Evolutionary conservation across 2,113 vertebrate genomes (phyloP).

Genomic region (Eira barbara): DNA sequence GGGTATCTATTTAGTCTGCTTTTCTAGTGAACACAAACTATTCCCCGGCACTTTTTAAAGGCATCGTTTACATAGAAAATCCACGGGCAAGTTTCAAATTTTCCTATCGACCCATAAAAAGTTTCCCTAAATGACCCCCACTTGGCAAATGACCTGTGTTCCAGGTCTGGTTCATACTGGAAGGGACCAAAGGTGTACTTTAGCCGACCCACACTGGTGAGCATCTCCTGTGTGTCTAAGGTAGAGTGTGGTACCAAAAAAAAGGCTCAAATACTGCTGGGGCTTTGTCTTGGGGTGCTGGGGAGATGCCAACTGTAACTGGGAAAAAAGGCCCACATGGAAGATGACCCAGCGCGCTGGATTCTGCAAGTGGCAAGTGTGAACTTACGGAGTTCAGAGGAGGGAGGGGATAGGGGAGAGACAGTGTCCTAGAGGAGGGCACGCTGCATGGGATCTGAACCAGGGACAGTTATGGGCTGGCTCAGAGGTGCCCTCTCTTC

Average conservation of each 20-base stretch:
- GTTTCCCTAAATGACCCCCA: not conserved
- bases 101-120: not conserved
- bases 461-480: not conserved
- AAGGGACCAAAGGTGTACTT: not conserved
- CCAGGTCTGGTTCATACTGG: not conserved
- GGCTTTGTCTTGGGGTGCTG: not conserved
- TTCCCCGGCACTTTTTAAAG: not conserved
- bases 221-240: not conserved
- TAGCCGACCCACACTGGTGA: not conserved
- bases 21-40: not conserved
- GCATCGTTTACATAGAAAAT: not conserved
- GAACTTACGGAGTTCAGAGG: not conserved
- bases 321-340: not conserved
- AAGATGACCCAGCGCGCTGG: not conserved
- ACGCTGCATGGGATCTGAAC: not conserved
- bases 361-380: not conserved
- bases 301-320: not conserved
- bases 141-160: not conserved
- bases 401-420: not conserved
- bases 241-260: not conserved
- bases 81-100: not conserved
- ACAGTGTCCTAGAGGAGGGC: not conserved
- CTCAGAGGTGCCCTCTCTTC: not conserved
- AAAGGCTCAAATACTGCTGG: not conserved
- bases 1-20: not conserved